These are phyloP conservation scores for Petaurus breviceps DNA, from an alignment of 2,113 vertebrate genomes.

Conservation along the genomic window DNA sequence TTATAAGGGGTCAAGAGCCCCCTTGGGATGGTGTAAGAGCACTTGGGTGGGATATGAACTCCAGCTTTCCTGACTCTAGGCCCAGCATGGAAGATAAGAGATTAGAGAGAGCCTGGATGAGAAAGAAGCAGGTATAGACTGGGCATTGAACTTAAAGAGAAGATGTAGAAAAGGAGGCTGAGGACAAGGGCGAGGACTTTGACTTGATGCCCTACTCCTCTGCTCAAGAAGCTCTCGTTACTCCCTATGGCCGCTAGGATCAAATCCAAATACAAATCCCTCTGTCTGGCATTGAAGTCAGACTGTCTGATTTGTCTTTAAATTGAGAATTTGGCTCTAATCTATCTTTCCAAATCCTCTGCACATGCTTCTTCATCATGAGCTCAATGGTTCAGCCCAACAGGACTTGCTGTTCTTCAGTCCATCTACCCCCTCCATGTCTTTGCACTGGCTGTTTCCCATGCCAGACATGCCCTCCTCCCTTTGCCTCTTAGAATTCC, in stretches of 20 bases:
- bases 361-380: background rate
- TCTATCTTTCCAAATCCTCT: no score
- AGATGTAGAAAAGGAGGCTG: background rate
- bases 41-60: background rate
- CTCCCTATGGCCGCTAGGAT: background rate
- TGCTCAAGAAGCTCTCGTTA: background rate
- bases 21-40: background rate
- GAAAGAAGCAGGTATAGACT: background rate
- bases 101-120: background rate
- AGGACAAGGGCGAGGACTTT: background rate
- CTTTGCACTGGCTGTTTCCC: background rate
- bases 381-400: background rate
- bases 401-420: background rate
- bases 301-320: background rate
- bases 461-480: background rate
- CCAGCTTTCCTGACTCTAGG: background rate
- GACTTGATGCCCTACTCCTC: background rate
- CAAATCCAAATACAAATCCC: background rate
- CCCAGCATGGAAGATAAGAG: background rate
- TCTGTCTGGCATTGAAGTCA: background rate
- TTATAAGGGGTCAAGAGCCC: background rate
- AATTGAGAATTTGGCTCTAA: background rate
- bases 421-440: fast-evolving
- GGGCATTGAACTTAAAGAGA: background rate
- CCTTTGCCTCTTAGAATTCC: background rate